Evolutionary conservation across 53 echinoderm and acorn worm species (phyloP), one percentile per base, ranked within the genome.

Genomic region (Zoroaster sp.): DNA sequence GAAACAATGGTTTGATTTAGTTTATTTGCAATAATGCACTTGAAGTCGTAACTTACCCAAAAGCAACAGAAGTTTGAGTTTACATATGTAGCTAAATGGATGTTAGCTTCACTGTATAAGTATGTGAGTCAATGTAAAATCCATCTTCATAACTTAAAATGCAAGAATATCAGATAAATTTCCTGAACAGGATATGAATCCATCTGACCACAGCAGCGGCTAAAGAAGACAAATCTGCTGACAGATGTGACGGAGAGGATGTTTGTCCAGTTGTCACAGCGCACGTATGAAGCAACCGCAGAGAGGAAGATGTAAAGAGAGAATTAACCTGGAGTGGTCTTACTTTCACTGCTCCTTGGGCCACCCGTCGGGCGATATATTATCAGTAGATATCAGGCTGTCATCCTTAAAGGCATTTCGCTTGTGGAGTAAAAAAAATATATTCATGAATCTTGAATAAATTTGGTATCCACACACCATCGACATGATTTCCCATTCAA

Each of bases 231-330:
- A 78, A 31, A 33, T 67, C 66, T 66, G 66, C 42, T 28, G 28
- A 10, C 23, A 15, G 35, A 43, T 82, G 68, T 28, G 28, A 10
- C 23, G 14, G 35, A 43, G 44, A 45, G 41, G 35, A 13, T 35
- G 72, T 37, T 71, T 71, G 71, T 47, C 20, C 71, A 85, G 71
- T 85, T 85, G 85, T 85, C 46, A 71, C 85, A 85, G 40, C 17
- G 66, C 41, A 67, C 5, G 66, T n/a, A 3, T 32, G 32, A 4
- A 40, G 12, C 67, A 11, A 44, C 68, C 5, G 68, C 14, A 45
- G 44, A 23, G 49, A 25, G 32, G 31, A 31, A 42, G 23, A 49
- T n/a, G 75, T 33, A 49, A 47, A 46, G 40, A 3, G 11, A 5
- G 8, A 59, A 32, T 77, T 14, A 80, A 82, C 41, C 35, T 15